Conservation (phyloP, 1,140 invertebrate genomes). For the Drosophila suzukii region DNA sequence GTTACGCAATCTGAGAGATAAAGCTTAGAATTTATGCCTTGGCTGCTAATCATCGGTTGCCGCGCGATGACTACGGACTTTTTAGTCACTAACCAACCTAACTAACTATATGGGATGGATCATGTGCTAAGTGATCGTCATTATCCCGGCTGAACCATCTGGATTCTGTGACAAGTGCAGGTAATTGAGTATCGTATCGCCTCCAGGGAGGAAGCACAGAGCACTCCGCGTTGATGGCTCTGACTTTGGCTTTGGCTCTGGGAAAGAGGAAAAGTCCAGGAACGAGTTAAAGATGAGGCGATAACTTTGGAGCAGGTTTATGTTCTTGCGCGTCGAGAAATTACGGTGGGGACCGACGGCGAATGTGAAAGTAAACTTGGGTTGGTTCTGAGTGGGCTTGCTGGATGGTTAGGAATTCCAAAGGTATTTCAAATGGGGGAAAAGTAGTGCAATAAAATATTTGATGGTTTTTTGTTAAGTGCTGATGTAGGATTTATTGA, state of each 20-base stretch:
- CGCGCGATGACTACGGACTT: constrained; percentile 18
- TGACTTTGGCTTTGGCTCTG: background rate
- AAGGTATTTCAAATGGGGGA: background rate
- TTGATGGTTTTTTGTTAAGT: background rate
- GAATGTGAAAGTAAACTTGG: constrained; percentile 30
- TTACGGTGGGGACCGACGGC: background rate
- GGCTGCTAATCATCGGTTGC: constrained; percentile 24
- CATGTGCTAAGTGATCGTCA: constrained; percentile 45
- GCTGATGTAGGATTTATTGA: background rate
- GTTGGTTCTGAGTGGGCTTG: background rate
- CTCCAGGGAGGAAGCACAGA: constrained; percentile 24
- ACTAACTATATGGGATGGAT: constrained; percentile 26
- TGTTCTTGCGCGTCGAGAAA: constrained; percentile 4
- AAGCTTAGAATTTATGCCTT: constrained; percentile 33
- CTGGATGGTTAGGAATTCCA: background rate
- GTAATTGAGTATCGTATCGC: constrained; percentile 29
- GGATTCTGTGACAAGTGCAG: constrained; percentile 43
- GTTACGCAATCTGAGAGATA: constrained; percentile 40
- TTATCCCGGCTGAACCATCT: constrained; percentile 32
- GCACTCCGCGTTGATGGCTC: constrained; percentile 21
- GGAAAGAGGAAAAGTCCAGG: constrained; percentile 17
- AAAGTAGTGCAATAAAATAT: background rate
- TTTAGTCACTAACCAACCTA: background rate
- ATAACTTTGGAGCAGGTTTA: constrained; percentile 29
- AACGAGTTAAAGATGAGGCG: constrained; percentile 20